Percentiles rank a stretch among this genome's conserved stretches.
These are phyloP conservation scores for Pempheris klunzingeri DNA, from an alignment of 2,797 vertebrate species.

Conservation along the genomic window DNA sequence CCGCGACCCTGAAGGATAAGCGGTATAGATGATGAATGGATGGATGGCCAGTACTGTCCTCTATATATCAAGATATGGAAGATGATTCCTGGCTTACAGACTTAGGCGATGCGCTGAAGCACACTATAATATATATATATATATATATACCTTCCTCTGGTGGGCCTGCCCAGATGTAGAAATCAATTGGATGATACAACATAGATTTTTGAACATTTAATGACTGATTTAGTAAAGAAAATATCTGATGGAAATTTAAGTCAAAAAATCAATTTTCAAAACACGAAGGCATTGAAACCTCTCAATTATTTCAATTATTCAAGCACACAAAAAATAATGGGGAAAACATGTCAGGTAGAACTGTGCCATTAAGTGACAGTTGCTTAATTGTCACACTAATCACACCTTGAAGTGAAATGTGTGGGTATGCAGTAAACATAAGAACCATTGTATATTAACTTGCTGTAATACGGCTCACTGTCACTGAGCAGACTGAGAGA, in stretches of 20 bases:
- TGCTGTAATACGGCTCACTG: slow-evolving; percentile 49
- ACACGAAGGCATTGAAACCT: background rate
- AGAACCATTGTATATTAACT: slow-evolving; percentile 43
- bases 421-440: slow-evolving; percentile 50
- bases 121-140: slow-evolving; percentile 23
- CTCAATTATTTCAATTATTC: slow-evolving; percentile 1
- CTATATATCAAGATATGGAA: background rate
- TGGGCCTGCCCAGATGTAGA: slow-evolving; percentile 20
- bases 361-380: background rate
- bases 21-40: no score
- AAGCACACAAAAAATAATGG: slow-evolving; percentile 7
- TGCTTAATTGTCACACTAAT: slow-evolving; percentile 36
- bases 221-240: slow-evolving; percentile 29
- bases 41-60: no score
- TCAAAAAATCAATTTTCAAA: slow-evolving; percentile 28
- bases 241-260: slow-evolving; percentile 20
- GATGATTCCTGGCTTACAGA: slow-evolving; percentile 32
- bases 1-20: no score
- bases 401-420: slow-evolving; percentile 34
- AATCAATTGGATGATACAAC: slow-evolving; percentile 20
- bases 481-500: slow-evolving; percentile 58
- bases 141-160: slow-evolving; percentile 21
- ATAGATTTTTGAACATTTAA: slow-evolving; percentile 29
- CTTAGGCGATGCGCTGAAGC: background rate
- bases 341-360: slow-evolving; percentile 9